Evolutionary conservation across 2,797 vertebrate genomes (phyloP), one percentile per base, ranked within the genome.

Genomic region (Nannoperca obscura): DNA sequence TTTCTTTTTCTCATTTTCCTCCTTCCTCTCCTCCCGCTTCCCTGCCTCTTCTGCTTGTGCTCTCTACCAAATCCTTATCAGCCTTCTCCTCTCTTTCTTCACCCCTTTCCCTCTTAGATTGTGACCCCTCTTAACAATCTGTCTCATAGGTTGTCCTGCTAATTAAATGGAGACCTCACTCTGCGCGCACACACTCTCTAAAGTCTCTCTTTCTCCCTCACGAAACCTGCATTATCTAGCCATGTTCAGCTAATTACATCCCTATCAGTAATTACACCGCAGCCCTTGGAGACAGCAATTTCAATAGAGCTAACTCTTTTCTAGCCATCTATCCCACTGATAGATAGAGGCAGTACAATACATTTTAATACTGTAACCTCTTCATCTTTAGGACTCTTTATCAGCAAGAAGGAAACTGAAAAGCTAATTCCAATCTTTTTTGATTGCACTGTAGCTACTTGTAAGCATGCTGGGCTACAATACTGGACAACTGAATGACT

Each of bases 181-280:
- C 71, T 78, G 74, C 7, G 53, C 34, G 1, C 86, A 54, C 76
- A 60, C 67, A 58, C 72, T 50, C 38, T 82, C 68, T 78, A 61
- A 89, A 87, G 71, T 84, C 80, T 71, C 27, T 72, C 66, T 78
- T 88, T 83, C 81, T 81, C 69, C 63, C 80, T 68, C 79, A 84
- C 83, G 77, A 78, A 91, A 84, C 74, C 76, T 82, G 69, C 78
- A 20, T 78, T 88, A 86, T 91, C 87, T 86, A 19, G 46, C 86
- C 83, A 80, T 86, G 87, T 89, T 90, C 78, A 82, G 86, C 92
- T 95, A 93, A 95, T 94, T 94, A 93, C 90, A 92, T 88, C 76
- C 78, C 88, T 92, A 90, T 92, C 91, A 85, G 91, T 93, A 93
- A 95, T 94, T 95, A 92, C 83, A 91, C 86, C 79, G 17, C 76